Percentiles rank a stretch among this genome's conserved stretches.
Conservation (phyloP, 2,797 vertebrate genomes). For the Falco columbarius region DNA sequence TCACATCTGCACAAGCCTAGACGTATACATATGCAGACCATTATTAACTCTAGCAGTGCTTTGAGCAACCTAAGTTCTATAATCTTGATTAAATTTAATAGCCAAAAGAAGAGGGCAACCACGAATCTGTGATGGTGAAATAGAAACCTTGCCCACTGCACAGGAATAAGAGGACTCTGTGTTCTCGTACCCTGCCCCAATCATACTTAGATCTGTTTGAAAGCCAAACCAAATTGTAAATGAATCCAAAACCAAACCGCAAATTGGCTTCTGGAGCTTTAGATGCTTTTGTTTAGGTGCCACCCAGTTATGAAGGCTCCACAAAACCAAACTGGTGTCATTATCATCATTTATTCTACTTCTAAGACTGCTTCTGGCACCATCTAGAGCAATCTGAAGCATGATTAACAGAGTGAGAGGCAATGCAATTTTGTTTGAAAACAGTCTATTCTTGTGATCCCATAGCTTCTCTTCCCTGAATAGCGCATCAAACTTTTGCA, state of each 20-base stretch:
- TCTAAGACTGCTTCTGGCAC: slow-evolving; percentile 38
- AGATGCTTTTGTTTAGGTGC: slow-evolving; percentile 59
- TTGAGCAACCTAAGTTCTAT: not conserved
- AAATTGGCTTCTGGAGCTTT: slow-evolving; percentile 53
- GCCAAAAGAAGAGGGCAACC: slow-evolving; percentile 51
- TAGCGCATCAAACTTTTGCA: not conserved
- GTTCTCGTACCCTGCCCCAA: slow-evolving; percentile 18
- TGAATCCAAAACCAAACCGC: slow-evolving; percentile 47
- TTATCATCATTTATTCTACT: slow-evolving; percentile 43
- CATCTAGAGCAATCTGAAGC: slow-evolving; percentile 27
- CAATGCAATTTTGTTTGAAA: slow-evolving; percentile 37
- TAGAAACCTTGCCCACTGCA: slow-evolving; percentile 16
- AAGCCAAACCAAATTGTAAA: slow-evolving; percentile 62
- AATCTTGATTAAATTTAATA: slow-evolving; percentile 48
- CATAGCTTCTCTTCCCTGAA: not conserved
- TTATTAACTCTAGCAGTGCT: not conserved
- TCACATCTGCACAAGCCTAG: not conserved
- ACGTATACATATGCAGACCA: not conserved
- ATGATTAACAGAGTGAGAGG: slow-evolving; percentile 52
- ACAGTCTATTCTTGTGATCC: not conserved
- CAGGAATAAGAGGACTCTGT: slow-evolving; percentile 53
- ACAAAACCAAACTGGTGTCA: slow-evolving; percentile 52
- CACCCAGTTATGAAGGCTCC: slow-evolving; percentile 50
- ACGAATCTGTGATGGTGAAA: slow-evolving; percentile 25
- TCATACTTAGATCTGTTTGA: slow-evolving; percentile 43